phyloP scores from a whole-genome alignment of 2,113 vertebrate genomes.

The Campylomormyrus tamandua region DNA sequence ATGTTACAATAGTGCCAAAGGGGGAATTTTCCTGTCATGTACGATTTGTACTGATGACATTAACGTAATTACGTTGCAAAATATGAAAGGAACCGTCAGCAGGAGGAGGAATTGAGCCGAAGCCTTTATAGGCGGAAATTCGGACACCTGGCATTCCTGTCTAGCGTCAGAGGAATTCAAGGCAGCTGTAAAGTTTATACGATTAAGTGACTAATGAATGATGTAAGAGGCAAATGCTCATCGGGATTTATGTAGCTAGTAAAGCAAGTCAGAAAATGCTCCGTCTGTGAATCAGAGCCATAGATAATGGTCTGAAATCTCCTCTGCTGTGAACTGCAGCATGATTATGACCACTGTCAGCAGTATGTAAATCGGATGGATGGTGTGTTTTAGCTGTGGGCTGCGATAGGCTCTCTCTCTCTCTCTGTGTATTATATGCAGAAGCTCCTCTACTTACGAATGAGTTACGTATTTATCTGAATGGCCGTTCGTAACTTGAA shows the following conservation, averaged over 20 bases:
- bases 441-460: no score
- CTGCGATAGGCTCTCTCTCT: no score
- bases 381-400: neutral
- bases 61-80: neutral
- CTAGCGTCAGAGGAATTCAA: neutral
- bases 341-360: neutral
- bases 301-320: neutral
- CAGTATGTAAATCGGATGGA: neutral
- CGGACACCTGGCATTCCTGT: neutral
- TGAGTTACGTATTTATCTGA: no score
- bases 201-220: neutral
- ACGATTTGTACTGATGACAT: neutral
- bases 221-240: neutral
- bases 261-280: neutral
- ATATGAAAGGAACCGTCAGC: neutral
- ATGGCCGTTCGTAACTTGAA: no score
- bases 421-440: no score
- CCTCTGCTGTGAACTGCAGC: neutral
- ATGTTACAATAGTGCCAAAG: neutral
- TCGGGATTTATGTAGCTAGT: neutral
- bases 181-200: neutral
- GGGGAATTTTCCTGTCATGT: neutral
- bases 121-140: neutral
- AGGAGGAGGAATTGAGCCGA: neutral
- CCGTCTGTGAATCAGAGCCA: neutral